Evolutionary conservation across 2,797 vertebrate genomes (phyloP).

Genomic region (Dicrostonyx torquatus): DNA sequence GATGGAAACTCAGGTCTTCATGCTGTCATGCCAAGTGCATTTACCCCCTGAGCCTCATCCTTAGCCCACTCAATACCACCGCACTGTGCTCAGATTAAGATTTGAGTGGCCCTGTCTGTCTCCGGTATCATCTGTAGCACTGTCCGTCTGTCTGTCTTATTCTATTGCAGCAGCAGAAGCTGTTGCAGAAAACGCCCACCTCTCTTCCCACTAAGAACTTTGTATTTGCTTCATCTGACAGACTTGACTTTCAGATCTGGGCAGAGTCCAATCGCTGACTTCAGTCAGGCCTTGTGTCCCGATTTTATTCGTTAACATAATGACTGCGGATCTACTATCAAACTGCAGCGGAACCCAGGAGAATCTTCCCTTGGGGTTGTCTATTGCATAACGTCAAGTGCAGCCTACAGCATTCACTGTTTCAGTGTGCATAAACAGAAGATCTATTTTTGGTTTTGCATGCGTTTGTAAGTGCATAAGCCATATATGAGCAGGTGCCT

Average conservation of each 20-base stretch:
- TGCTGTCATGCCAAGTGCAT: not conserved
- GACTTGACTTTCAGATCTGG: not conserved
- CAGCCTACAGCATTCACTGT: not conserved
- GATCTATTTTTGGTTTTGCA: not conserved
- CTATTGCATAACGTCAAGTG: constrained; percentile 25
- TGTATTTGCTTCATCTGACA: not conserved
- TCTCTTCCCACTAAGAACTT: not conserved
- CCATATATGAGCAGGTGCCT: too few species aligned
- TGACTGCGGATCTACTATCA: not conserved
- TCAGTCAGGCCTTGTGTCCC: not conserved
- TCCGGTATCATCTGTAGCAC: not conserved
- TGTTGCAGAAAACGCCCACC: too few species aligned
- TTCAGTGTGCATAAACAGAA: not conserved
- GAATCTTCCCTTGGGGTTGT: constrained; percentile 21
- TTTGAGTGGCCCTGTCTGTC: not conserved
- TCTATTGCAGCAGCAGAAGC: not conserved
- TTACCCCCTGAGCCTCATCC: too few species aligned
- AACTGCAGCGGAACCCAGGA: not conserved
- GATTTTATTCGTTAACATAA: not conserved
- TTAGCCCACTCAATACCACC: not conserved
- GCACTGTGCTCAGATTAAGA: not conserved
- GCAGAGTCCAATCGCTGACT: not conserved
- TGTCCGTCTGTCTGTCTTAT: not conserved
- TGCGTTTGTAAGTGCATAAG: not conserved
- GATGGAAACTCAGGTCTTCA: not conserved